Evolutionary conservation across 1,140 invertebrate genomes (phyloP), one percentile per base, ranked within the genome.

Genomic region (Coptotermes formosanus): DNA sequence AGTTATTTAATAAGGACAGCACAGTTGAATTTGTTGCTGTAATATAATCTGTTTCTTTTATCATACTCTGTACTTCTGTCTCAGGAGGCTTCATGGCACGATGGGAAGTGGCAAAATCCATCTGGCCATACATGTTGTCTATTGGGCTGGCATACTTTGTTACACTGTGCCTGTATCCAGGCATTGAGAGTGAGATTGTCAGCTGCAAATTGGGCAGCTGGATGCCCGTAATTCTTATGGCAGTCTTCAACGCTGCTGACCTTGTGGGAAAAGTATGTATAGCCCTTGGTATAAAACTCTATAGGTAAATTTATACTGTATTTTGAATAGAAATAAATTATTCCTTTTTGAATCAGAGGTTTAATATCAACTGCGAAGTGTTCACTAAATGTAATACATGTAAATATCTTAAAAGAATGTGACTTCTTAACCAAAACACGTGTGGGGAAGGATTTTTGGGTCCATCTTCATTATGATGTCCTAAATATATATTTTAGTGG

Each of bases 181-280:
- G 97, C 45, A 97, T 98, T 44, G 94, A 96, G 86, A 97, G 96
- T 0, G 97, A 98, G 91, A 95, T 98, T 55, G 93, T 94, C 59
- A 97, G 96, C 55, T 98, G 97, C 88, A 93, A 93, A 38, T 94
- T 97, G 44, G 94, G 94, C 14, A 94, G 94, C 3, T 98, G 97
- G 97, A 97, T 98, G 96, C 97, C 97, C 0, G 96, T 98, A 4
- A 92, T 98, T 25, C 91, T 98, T 48, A 98, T 98, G 96, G 95
- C 96, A 16, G 92, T 95, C 2, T 98, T 98, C 89, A 98, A 98
- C 89, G 92, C 95, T 3, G 95, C 95, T 82, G 97, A 98, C 91
- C 93, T 98, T 14, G 91, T 97, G 86, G 97, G 96, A 88, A 97
- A 97, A 92, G 95, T 96, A 91, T 88, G 87, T 87, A 19, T 16